Evolutionary conservation across 2,113 vertebrate genomes (phyloP).

Genomic region (Numenius arquata): DNA sequence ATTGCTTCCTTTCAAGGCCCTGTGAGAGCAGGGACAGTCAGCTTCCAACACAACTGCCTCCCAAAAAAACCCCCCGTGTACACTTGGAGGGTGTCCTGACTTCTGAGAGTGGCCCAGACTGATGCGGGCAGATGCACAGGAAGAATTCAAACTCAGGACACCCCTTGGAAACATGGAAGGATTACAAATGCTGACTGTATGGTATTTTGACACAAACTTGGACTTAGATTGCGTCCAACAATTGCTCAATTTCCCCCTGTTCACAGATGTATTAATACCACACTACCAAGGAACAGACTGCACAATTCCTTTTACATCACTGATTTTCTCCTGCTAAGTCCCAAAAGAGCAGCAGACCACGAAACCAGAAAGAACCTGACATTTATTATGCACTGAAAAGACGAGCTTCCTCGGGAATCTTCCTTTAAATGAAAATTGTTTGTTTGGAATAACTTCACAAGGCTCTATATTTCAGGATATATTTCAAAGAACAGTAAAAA

Average conservation of each 20-base stretch:
- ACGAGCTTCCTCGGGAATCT: not conserved
- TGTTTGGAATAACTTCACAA: not conserved
- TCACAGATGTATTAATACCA: not conserved
- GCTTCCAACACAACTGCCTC: not conserved
- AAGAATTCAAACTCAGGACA: not conserved
- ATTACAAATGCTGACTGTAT: not conserved
- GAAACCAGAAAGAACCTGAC: not conserved
- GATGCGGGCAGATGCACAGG: not conserved
- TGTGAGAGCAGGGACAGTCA: not conserved
- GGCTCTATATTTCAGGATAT: not conserved
- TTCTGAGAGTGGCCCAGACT: rapidly evolving
- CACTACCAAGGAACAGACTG: not conserved
- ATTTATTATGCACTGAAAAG: not conserved
- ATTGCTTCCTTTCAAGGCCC: not conserved
- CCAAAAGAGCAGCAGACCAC: slow-evolving; percentile 12
- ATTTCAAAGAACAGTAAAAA: not conserved
- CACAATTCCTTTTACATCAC: not conserved
- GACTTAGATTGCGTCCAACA: not conserved
- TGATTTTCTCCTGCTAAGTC: not conserved
- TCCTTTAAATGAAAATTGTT: not conserved
- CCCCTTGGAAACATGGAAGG: not conserved
- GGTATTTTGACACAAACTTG: slow-evolving; percentile 8
- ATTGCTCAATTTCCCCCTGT: slow-evolving; percentile 19
- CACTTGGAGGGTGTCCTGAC: not conserved
- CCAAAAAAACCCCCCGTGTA: not conserved